A percentile compares a stretch with the other conserved stretches of the same genome.
Evolutionary conservation across 2,797 vertebrate genomes (phyloP).

Genomic region (Macrochelys suwanniensis): DNA sequence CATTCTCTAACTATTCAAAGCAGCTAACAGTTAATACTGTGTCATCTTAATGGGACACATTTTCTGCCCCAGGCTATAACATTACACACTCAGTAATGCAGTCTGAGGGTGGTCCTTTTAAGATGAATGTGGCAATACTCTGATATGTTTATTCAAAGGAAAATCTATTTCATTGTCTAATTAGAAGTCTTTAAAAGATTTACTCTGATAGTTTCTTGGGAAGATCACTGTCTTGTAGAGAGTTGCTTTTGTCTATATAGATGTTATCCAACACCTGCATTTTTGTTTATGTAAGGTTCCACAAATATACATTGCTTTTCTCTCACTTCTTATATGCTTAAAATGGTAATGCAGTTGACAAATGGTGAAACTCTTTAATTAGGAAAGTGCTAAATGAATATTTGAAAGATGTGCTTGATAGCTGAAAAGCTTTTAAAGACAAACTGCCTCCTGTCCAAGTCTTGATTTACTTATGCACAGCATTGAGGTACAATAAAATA

Average conservation of each 20-base stretch:
- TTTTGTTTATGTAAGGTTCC: conserved; percentile 71
- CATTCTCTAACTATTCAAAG: conserved; percentile 42
- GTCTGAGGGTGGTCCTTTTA: conserved; percentile 80
- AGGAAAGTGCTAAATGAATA: conserved; percentile 66
- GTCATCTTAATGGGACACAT: conserved; percentile 50
- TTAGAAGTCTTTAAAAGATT: conserved; percentile 78
- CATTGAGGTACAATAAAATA: background rate
- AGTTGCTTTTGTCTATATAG: conserved; percentile 68
- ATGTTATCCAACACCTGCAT: conserved; percentile 72
- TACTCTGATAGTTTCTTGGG: conserved; percentile 64
- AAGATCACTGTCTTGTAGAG: conserved; percentile 30
- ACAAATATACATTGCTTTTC: conserved; percentile 70
- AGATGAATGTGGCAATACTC: conserved; percentile 72
- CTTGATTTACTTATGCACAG: background rate
- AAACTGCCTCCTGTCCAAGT: conserved; percentile 10
- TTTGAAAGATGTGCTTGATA: conserved; percentile 34
- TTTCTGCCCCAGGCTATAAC: conserved; percentile 66
- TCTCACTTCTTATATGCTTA: conserved; percentile 59
- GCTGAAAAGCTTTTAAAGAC: conserved; percentile 43
- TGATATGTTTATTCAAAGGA: conserved; percentile 78
- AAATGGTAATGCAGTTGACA: conserved; percentile 61
- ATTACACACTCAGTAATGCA: conserved; percentile 58
- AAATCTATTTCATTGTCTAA: conserved; percentile 78
- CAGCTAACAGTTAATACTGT: conserved; percentile 42
- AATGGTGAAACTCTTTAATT: conserved; percentile 62